These are phyloP conservation scores for Xylocopa sonorina DNA, from an alignment of 1,140 invertebrate genomes.

Conservation along the genomic window DNA sequence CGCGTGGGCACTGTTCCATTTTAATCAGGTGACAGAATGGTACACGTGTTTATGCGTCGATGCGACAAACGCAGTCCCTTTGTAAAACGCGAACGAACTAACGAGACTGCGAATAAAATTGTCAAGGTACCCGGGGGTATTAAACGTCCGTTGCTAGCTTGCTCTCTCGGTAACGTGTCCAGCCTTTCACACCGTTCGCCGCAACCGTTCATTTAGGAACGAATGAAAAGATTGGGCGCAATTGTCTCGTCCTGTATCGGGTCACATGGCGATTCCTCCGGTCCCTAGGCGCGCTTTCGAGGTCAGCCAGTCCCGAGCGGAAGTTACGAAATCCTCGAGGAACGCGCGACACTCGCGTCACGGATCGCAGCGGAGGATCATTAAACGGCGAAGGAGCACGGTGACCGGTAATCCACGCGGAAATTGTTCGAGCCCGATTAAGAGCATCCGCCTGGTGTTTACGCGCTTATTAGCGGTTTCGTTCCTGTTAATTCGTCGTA, in stretches of 20 bases:
- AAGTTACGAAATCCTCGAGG: slow-evolving; percentile 36
- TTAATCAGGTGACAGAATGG: slow-evolving; percentile 43
- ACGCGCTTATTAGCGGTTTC: slow-evolving; percentile 28
- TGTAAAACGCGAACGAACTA: background rate
- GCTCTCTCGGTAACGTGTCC: slow-evolving; percentile 1
- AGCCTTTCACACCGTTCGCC: slow-evolving; percentile 61
- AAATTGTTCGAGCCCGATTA: slow-evolving; percentile 51
- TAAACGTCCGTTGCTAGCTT: slow-evolving; percentile 13
- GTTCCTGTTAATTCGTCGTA: background rate
- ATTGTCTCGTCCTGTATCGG: slow-evolving; percentile 76
- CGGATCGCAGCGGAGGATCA: background rate
- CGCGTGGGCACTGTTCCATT: slow-evolving; percentile 51
- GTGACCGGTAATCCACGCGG: slow-evolving; percentile 1
- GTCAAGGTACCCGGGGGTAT: slow-evolving; percentile 46
- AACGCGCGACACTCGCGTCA: background rate
- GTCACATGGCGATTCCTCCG: slow-evolving; percentile 54
- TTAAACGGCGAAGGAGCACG: background rate
- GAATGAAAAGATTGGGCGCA: slow-evolving; percentile 75
- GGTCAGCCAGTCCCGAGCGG: slow-evolving; percentile 4
- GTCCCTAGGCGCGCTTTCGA: slow-evolving; percentile 55
- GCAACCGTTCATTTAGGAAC: slow-evolving; percentile 64
- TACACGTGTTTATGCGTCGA: background rate
- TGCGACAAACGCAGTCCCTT: background rate
- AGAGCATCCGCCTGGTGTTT: slow-evolving; percentile 20
- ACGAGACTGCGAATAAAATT: slow-evolving; percentile 25